A percentile compares a stretch with the other conserved stretches of the same genome.
phyloP scores from a whole-genome alignment of 2,888 invertebrate genomes.

The Nymphalis c-album region DNA sequence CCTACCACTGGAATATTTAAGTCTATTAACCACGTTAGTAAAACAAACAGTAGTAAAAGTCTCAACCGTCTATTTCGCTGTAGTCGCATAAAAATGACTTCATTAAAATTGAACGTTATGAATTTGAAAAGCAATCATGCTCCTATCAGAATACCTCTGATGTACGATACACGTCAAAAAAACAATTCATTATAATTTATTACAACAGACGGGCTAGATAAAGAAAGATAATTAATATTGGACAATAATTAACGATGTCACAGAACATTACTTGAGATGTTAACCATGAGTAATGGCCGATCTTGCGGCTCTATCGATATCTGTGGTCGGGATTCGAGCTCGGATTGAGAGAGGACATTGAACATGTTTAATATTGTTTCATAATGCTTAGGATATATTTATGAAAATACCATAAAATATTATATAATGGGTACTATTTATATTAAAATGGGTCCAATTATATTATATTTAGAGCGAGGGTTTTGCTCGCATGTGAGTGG shows the following conservation, averaged over 20 bases:
- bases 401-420: no score
- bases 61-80: no score
- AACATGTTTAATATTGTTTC: no score
- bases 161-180: constrained; percentile 23
- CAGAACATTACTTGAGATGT: constrained; percentile 46
- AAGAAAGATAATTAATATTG: constrained; percentile 52
- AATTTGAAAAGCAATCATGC: constrained; percentile 5
- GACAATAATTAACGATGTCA: constrained; percentile 56
- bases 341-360: background rate
- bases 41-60: no score
- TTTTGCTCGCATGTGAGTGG: no score
- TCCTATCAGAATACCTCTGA: constrained; percentile 13
- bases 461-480: no score
- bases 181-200: constrained; percentile 30
- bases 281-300: constrained; percentile 52
- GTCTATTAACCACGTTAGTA: no score
- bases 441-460: no score
- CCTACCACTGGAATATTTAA: no score
- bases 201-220: constrained; percentile 43
- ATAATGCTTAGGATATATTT: no score
- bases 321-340: constrained; percentile 7
- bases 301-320: constrained; percentile 34
- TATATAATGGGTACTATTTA: no score
- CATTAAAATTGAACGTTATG: constrained; percentile 4
- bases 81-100: background rate